phyloP scores from a whole-genome alignment of 1,140 invertebrate species.

The Macrosteles quadrilineatus region DNA sequence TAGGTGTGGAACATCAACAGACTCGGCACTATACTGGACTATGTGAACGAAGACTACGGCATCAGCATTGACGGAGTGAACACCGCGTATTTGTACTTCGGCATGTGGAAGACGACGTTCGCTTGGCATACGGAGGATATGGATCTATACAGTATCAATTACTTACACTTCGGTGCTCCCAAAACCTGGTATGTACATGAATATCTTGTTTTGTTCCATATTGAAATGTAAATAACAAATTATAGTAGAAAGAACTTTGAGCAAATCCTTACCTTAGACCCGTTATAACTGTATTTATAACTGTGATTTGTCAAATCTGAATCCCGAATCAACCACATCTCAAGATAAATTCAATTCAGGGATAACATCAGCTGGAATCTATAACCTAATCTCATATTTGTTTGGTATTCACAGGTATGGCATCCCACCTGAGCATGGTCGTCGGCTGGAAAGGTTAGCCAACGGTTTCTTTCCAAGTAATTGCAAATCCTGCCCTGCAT shows the following conservation, averaged over 20 bases:
- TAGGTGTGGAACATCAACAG: conserved; percentile 92
- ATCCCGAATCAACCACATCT: no score
- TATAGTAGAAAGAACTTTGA: no score
- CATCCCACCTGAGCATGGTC: conserved; percentile 92
- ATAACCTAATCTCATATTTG: conserved; percentile 26
- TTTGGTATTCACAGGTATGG: conserved; percentile 64
- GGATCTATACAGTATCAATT: conserved; percentile 99
- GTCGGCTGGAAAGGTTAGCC: conserved; percentile 88
- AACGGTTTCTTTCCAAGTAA: conserved; percentile 87
- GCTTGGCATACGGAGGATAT: conserved; percentile 99
- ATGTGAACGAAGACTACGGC: conserved; percentile 92
- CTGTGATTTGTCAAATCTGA: no score
- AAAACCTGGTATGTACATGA: conserved; percentile 92
- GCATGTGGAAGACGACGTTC: conserved; percentile 99
- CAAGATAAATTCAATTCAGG: no score
- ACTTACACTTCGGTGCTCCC: conserved; percentile 92
- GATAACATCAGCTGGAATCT: no score
- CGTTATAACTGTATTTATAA: no score
- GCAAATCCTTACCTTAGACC: no score
- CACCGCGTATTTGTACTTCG: conserved; percentile 99
- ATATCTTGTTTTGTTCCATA: no score
- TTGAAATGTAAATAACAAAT: no score
- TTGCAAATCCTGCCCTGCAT: conserved; percentile 87
- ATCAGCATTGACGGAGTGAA: conserved; percentile 98
- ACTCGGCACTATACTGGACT: conserved; percentile 91